Evolutionary conservation across 92 coral and sea anemone species (phyloP).

Genomic region (Pocillopora grandis): DNA sequence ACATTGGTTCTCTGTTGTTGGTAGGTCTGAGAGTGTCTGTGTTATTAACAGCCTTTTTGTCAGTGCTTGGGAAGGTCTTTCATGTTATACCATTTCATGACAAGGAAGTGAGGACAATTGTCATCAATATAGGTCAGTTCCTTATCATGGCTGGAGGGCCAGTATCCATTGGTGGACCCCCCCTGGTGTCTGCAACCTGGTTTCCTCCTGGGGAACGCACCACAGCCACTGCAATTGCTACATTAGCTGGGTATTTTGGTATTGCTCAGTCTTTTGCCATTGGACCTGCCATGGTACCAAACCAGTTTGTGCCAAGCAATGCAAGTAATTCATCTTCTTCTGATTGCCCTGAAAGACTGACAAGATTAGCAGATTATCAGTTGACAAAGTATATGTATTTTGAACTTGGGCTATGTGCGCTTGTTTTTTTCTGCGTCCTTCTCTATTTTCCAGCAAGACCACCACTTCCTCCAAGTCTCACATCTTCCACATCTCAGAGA

Average conservation of each 20-base stretch:
- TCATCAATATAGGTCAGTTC: conserved; percentile 75
- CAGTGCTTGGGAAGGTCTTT: conserved; percentile 66
- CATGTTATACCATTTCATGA: conserved; percentile 62
- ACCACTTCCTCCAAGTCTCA: conserved; percentile 74
- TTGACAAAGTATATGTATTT: conserved; percentile 45
- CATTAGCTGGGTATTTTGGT: conserved; percentile 70
- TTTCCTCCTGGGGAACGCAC: conserved; percentile 80
- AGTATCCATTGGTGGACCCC: conserved; percentile 72
- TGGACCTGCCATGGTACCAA: conserved; percentile 79
- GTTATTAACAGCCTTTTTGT: conserved; percentile 58
- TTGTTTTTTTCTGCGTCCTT: conserved; percentile 54
- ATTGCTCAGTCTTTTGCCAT: conserved; percentile 61
- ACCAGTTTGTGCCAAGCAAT: not conserved
- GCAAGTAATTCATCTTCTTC: not conserved
- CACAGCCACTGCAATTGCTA: conserved; percentile 75
- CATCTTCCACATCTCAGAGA: conserved; percentile 36
- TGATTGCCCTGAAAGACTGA: conserved; percentile 1
- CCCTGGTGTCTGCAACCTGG: conserved; percentile 89
- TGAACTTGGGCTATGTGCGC: conserved; percentile 52
- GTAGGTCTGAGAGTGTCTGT: conserved; percentile 76
- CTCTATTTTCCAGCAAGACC: conserved; percentile 83
- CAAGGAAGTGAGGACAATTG: conserved; percentile 39
- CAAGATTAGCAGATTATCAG: conserved; percentile 1
- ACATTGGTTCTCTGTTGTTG: too few species aligned
- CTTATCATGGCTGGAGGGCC: conserved; percentile 63